Evolutionary conservation across 92 coral and sea anemone genomes (phyloP).

Genomic region (Zoanthus solanderi): DNA sequence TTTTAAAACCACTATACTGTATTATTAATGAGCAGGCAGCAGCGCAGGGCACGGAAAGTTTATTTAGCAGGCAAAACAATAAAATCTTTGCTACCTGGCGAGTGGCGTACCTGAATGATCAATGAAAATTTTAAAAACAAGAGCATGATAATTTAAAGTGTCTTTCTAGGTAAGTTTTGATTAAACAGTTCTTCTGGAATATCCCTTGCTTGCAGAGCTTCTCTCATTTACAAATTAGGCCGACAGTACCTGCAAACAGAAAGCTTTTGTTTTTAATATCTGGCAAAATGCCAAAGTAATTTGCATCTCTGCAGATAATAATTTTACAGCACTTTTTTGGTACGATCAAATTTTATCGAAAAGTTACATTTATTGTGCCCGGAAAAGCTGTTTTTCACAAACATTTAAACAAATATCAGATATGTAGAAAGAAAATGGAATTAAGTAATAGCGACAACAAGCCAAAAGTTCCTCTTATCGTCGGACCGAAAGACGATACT

Average conservation of each 20-base stretch:
- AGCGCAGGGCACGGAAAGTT: too few species aligned
- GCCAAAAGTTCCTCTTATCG: slow-evolving; percentile 32
- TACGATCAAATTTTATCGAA: neutral
- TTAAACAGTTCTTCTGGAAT: too few species aligned
- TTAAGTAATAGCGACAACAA: neutral
- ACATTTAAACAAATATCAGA: neutral
- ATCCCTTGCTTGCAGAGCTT: too few species aligned
- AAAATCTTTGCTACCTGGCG: too few species aligned
- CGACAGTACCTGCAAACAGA: neutral
- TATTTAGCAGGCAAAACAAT: too few species aligned
- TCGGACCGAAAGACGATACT: slow-evolving; percentile 31
- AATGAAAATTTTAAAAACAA: too few species aligned
- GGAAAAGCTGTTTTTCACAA: neutral
- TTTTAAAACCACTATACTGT: too few species aligned
- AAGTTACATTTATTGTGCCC: neutral
- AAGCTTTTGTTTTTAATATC: neutral
- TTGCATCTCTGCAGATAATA: neutral
- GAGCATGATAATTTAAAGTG: too few species aligned
- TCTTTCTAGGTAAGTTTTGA: too few species aligned
- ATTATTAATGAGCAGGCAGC: too few species aligned
- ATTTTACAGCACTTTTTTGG: neutral
- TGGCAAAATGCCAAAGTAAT: slow-evolving; percentile 31
- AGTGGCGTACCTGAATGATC: too few species aligned
- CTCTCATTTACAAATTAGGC: neutral
- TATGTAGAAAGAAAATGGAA: slow-evolving; percentile 17